A percentile compares a stretch with the other conserved stretches of the same genome.
phyloP scores from a whole-genome alignment of 2,113 vertebrate genomes.

The Phylloscopus whistleri region DNA sequence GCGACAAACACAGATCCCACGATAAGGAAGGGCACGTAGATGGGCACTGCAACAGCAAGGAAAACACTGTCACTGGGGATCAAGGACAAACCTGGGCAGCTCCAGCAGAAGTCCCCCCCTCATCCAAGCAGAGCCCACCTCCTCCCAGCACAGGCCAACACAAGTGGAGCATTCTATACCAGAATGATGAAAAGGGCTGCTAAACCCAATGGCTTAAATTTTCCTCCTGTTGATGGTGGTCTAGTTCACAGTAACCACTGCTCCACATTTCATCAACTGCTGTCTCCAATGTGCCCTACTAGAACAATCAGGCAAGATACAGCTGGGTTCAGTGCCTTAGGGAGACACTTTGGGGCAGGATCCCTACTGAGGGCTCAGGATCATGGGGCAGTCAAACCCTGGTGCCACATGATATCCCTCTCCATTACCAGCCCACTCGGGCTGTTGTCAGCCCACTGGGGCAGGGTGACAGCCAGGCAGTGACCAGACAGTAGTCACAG shows the following conservation, averaged over 20 bases:
- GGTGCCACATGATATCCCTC: neutral
- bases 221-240: rapidly evolving
- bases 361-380: neutral
- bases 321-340: neutral
- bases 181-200: neutral
- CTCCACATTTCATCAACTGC: neutral
- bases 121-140: neutral
- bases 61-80: neutral
- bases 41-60: constrained; percentile 83
- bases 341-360: neutral
- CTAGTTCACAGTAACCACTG: neutral
- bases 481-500: neutral
- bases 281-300: neutral
- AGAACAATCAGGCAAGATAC: neutral
- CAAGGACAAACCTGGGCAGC: neutral
- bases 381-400: rapidly evolving
- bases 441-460: rapidly evolving
- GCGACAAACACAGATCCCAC: constrained; percentile 96
- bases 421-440: neutral
- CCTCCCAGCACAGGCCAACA: neutral
- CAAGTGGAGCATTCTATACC: neutral
- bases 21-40: constrained; percentile 97
- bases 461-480: neutral
- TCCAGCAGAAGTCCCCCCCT: neutral
- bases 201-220: neutral